A percentile compares a stretch with the other conserved stretches of the same genome.
phyloP scores from a whole-genome alignment of 2,888 invertebrate species.

The Xanthostigma xanthostigma region DNA sequence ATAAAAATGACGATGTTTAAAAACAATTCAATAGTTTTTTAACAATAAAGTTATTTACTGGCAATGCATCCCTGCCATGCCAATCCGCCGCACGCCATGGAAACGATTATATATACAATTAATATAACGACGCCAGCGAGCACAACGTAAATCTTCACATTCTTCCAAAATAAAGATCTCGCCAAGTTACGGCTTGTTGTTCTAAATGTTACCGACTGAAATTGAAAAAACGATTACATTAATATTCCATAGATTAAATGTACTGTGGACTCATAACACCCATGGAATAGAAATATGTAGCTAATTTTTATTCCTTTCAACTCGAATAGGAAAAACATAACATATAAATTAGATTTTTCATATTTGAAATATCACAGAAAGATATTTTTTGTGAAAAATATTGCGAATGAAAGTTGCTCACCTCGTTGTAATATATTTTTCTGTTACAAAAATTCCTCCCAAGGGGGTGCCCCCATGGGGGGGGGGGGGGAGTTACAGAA shows the following conservation, averaged over 20 bases:
- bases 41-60: conserved; percentile 17
- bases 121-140: conserved; percentile 46
- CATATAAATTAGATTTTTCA: too few species aligned
- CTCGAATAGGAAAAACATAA: too few species aligned
- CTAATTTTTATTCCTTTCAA: too few species aligned
- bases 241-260: neutral
- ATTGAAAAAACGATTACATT: conserved; percentile 17
- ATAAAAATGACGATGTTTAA: neutral
- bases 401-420: too few species aligned
- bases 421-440: too few species aligned
- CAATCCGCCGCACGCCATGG: conserved; percentile 76
- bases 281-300: too few species aligned
- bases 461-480: too few species aligned
- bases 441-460: too few species aligned
- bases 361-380: too few species aligned
- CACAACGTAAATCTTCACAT: conserved; percentile 75
- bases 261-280: too few species aligned
- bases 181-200: conserved; percentile 74
- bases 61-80: conserved; percentile 53
- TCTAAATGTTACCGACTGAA: conserved; percentile 77
- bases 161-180: conserved; percentile 85
- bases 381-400: too few species aligned
- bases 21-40: neutral
- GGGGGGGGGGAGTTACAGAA: too few species aligned
- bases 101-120: conserved; percentile 69